phyloP scores from a whole-genome alignment of 2,888 invertebrate species.

The Trissonchulus latispiculum region DNA sequence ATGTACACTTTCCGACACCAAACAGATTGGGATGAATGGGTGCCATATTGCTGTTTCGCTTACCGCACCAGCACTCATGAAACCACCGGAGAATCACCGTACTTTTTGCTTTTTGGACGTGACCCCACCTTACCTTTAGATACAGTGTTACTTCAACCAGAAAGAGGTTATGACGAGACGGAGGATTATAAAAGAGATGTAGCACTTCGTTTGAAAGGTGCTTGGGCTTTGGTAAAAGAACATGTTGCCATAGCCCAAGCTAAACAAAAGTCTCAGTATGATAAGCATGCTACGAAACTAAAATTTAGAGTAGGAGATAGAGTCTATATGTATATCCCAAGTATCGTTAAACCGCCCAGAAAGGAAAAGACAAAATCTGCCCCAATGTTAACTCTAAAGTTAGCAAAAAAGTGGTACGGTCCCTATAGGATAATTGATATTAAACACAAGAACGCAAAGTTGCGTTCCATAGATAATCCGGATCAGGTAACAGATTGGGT shows the following conservation, averaged over 20 bases:
- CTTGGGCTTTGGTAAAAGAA: neutral
- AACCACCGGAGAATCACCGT: conserved; percentile 22
- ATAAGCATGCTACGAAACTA: neutral
- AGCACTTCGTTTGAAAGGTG: neutral
- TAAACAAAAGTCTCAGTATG: conserved; percentile 1
- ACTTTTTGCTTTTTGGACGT: conserved; percentile 10
- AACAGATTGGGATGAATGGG: conserved; percentile 25
- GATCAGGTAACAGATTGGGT: neutral
- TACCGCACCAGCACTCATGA: conserved; percentile 22
- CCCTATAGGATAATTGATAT: neutral
- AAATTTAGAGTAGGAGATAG: neutral
- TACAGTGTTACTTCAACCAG: neutral
- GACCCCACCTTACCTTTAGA: conserved; percentile 1
- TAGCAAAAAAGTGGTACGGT: neutral
- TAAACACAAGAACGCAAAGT: neutral
- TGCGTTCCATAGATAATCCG: neutral
- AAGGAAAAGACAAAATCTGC: too few relatives aligned
- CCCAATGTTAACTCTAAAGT: neutral
- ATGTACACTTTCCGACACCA: neutral
- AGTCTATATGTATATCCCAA: neutral
- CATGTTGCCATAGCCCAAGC: neutral
- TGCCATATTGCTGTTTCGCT: conserved; percentile 21
- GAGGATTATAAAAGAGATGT: neutral
- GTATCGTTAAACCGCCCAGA: neutral
- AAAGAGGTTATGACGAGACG: neutral